Conservation (phyloP, 1,140 invertebrate species). For the Megalonaias nervosa region DNA sequence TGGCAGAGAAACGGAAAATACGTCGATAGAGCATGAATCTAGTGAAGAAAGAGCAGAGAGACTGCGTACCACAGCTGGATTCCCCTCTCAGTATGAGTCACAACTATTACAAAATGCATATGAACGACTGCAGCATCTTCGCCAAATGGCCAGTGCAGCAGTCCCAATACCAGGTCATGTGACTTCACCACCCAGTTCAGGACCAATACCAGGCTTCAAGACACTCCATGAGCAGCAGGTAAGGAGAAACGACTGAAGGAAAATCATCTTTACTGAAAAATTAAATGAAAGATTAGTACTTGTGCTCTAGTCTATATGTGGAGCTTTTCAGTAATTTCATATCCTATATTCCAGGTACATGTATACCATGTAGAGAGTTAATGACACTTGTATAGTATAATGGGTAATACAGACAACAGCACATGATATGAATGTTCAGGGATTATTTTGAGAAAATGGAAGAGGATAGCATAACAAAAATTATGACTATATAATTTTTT, state of each 20-base stretch:
- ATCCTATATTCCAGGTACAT: not conserved
- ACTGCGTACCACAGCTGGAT: not conserved
- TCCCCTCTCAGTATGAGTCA: conserved; percentile 4
- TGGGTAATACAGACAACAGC: too few species aligned
- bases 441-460: too few species aligned
- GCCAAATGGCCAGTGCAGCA: not conserved
- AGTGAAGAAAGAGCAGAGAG: not conserved
- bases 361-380: too few species aligned
- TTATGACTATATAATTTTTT: too few species aligned
- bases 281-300: too few species aligned
- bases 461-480: too few species aligned
- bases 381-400: too few species aligned
- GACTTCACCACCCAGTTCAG: conserved; percentile 35
- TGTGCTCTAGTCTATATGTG: too few species aligned
- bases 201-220: conserved; percentile 51
- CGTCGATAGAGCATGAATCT: not conserved
- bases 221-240: conserved; percentile 60
- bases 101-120: conserved; percentile 28
- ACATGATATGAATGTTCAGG: too few species aligned
- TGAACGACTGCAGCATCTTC: conserved; percentile 3
- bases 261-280: too few species aligned
- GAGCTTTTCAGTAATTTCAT: too few species aligned
- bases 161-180: conserved; percentile 11
- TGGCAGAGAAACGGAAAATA: not conserved
- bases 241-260: not conserved